Conservation (phyloP, 2,888 invertebrate genomes). For the Catocala nupta region DNA sequence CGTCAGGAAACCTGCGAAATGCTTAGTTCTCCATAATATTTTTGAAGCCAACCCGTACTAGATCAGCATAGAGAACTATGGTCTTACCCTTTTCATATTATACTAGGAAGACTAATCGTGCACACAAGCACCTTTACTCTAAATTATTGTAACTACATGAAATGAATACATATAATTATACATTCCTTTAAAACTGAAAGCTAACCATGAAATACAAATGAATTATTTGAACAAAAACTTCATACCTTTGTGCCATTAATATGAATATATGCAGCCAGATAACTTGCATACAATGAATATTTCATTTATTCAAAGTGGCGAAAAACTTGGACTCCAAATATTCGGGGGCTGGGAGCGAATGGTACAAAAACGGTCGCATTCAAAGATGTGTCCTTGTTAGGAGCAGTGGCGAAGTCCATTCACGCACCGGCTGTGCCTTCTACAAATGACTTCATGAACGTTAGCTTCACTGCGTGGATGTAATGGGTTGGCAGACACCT, state of each 20-base stretch:
- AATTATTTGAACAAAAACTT: constrained; percentile 45
- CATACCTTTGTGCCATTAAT: constrained; percentile 47
- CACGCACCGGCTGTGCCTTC: constrained; percentile 23
- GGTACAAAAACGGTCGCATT: constrained; percentile 67
- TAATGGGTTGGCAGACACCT: neutral
- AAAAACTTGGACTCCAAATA: constrained; percentile 61
- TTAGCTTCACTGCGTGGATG: constrained; percentile 6
- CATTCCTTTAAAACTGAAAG: neutral
- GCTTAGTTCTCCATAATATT: too few species aligned
- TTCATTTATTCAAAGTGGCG: constrained; percentile 74
- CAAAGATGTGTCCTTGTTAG: constrained; percentile 62
- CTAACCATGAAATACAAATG: constrained; percentile 38
- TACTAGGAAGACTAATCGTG: too few species aligned
- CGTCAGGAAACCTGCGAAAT: too few species aligned
- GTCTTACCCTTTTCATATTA: too few species aligned
- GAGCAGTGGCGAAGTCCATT: constrained; percentile 33
- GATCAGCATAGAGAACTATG: too few species aligned
- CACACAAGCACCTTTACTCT: too few species aligned
- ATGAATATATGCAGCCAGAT: constrained; percentile 50
- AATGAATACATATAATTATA: neutral
- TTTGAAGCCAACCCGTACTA: too few species aligned
- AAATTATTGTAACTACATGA: too few species aligned
- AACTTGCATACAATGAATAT: constrained; percentile 72
- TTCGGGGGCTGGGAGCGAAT: constrained; percentile 37
- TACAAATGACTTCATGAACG: constrained; percentile 49